These are phyloP conservation scores for Drosophila kurseongensis DNA, from an alignment of 1,140 invertebrate species.

Conservation along the genomic window DNA sequence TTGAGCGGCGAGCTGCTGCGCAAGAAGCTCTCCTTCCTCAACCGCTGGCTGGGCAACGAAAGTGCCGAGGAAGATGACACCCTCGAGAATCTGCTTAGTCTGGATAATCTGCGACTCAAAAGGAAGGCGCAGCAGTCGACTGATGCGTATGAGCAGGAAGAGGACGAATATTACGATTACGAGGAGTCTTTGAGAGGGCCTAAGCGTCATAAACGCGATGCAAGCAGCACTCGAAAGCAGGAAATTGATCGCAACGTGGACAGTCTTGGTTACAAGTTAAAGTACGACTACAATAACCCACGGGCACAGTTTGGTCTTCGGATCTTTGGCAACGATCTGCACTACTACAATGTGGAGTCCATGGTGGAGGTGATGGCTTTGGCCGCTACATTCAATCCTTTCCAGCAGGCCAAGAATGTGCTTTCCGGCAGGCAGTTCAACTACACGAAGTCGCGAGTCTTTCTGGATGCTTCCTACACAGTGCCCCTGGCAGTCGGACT, in stretches of 20 bases:
- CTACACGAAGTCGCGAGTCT: conserved; percentile 91
- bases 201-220: conserved; percentile 35
- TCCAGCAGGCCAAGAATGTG: conserved; percentile 88
- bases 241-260: conserved; percentile 64
- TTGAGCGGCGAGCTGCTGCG: conserved; percentile 88
- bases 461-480: conserved; percentile 93
- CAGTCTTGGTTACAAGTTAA: conserved; percentile 74
- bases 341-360: conserved; percentile 88
- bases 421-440: conserved; percentile 92
- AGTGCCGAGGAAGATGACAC: conserved; percentile 70
- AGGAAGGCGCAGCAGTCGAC: conserved; percentile 24
- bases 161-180: conserved; percentile 57
- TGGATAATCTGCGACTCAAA: conserved; percentile 71
- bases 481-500: conserved; percentile 94
- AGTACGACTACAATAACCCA: conserved; percentile 86
- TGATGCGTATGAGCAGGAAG: not conserved
- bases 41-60: conserved; percentile 73
- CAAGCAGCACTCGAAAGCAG: conserved; percentile 39
- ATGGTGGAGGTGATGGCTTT: conserved; percentile 88
- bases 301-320: conserved; percentile 86
- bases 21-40: conserved; percentile 86
- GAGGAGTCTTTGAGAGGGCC: conserved; percentile 32
- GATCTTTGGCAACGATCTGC: conserved; percentile 92
- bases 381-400: conserved; percentile 88
- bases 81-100: conserved; percentile 68